Conservation (phyloP, 64 coral and sea anemone genomes). For the Montipora cactus region DNA sequence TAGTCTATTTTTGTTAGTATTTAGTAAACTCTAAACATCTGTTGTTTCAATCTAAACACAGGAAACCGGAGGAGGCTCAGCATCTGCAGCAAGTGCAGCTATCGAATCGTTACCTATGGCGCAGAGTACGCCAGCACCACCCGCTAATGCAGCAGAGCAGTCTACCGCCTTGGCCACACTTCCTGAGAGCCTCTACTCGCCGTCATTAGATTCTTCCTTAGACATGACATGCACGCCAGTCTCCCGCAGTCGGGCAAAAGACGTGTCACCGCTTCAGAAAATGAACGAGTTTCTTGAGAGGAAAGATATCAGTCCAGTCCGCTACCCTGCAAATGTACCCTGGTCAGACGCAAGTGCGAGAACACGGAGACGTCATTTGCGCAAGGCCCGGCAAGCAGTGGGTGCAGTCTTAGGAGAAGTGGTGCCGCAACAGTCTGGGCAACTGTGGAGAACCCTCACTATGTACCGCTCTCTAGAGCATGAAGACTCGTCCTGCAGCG, state of each 20-base stretch:
- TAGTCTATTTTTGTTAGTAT: not conserved
- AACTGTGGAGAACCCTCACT: constrained; percentile 5
- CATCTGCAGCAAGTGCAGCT: not conserved
- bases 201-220: not conserved
- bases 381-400: constrained; percentile 69
- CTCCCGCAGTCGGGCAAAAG: not conserved
- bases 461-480: not conserved
- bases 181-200: not conserved
- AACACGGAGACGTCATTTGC: constrained; percentile 59
- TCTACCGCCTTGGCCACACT: not conserved
- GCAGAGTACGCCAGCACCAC: not conserved
- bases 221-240: not conserved
- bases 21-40: not conserved
- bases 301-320: constrained; percentile 74
- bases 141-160: not conserved
- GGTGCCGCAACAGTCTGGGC: constrained; percentile 37
- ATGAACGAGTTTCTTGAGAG: constrained; percentile 43
- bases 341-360: constrained; percentile 56
- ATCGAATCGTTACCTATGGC: not conserved
- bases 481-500: no score
- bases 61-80: not conserved
- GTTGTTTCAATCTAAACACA: not conserved
- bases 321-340: constrained; percentile 36
- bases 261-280: not conserved
- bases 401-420: constrained; percentile 60